Base-by-base conservation (phyloP, 1,140 invertebrate genomes). In the Bombus confusus region DNA sequence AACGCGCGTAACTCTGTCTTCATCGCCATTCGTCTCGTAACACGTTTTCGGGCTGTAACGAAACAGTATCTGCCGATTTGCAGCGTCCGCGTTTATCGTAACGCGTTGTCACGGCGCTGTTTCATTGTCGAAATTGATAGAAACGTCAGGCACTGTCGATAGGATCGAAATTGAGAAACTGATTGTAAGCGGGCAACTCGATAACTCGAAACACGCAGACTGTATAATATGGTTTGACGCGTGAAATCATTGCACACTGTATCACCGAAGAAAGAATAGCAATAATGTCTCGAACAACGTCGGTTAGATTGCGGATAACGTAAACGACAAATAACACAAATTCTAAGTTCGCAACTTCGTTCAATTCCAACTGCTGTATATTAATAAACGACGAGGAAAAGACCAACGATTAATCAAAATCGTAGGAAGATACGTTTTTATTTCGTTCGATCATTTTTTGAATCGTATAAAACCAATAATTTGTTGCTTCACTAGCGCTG, bases 401-500 rank as follows among this genome's bases (percentile, higher is more conserved):
- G 18, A 22, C 47, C 8, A 52, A 22, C 18, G 6, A 8, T 52
- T 52, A 22, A 22, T 22, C 0, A 52, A 8, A 52, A 15, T 22
- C 0, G 47, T 52, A 22, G 2, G 47, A 52, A 8, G 47, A 52
- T 52, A 52, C 18, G 47, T 22, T 52, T 52, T 52, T 52, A 52
- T 52, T 18, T 22, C 47, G 47, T 52, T 74, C 15, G 43, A 47
- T 75, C 8, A 31, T 47, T 18, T 37, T 37, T 52, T 28, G 37
- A 12, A 47, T 43, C 28, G 25, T 34, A 15, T 64, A 47, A 43
- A 69, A 12, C 80, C 22, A 15, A 39, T 84, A 80, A 79, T 76
- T 87, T 72, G 80, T 41, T 47, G 37, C n/a, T 86, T 75, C 5
- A 25, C 37, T 64, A 92, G 91, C 59, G 86, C 37, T 71, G 78